Evolutionary conservation across 2,113 vertebrate species (phyloP).

Genomic region (Myodes glareolus): DNA sequence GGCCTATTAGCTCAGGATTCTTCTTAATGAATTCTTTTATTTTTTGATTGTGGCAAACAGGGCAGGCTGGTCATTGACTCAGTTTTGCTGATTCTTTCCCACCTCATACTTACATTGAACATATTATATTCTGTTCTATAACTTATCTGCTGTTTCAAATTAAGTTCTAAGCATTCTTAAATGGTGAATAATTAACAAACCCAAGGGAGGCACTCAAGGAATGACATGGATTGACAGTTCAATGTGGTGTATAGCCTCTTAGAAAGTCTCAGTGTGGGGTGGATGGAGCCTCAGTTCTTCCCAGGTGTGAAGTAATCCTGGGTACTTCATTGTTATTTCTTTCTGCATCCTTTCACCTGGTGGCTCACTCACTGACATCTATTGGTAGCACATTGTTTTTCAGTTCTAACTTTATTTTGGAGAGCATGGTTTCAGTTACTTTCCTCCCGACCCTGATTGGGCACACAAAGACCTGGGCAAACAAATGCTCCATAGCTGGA

Average conservation of each 20-base stretch:
- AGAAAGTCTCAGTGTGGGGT: neutral
- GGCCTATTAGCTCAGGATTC: too few species aligned
- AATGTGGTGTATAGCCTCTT: neutral
- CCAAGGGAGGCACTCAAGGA: neutral
- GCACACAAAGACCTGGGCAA: too few species aligned
- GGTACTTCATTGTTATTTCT: neutral
- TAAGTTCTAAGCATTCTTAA: neutral
- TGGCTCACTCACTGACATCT: neutral
- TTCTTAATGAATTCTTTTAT: too few species aligned
- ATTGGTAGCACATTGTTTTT: neutral
- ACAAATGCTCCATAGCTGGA: too few species aligned
- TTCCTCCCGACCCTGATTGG: too few species aligned
- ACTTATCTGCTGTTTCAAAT: neutral
- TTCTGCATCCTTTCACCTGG: neutral
- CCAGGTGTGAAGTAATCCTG: neutral
- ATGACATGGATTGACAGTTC: neutral
- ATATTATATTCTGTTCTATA: neutral
- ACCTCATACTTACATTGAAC: neutral
- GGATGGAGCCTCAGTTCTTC: neutral
- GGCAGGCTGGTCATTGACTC: neutral
- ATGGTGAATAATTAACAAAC: neutral
- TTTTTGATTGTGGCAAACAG: neutral
- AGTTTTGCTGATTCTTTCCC: neutral
- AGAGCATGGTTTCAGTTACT: too few species aligned
- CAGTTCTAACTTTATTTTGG: conserved; percentile 16